A percentile compares a stretch with the other conserved stretches of the same genome.
Conservation (phyloP, 1,140 invertebrate genomes). For the Sesamia nonagrioides region DNA sequence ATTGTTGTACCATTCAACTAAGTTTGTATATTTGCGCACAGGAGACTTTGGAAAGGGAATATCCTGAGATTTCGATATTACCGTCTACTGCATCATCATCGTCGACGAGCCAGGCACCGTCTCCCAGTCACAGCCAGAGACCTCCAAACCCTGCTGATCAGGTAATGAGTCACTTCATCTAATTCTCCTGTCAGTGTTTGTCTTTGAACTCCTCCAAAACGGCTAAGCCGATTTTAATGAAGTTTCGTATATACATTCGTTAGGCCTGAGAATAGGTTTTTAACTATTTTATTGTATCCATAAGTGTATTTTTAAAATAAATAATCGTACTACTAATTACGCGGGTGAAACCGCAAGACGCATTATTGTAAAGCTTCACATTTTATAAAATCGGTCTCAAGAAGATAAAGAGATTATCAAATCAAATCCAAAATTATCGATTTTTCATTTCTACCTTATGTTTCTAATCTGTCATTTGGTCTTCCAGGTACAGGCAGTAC, state of each 20-base stretch:
- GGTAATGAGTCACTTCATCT: conserved; percentile 58
- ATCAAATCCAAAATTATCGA: background rate
- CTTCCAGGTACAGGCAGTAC: conserved; percentile 83
- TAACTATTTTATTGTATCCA: no score
- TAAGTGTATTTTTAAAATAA: no score
- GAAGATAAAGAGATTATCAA: no score
- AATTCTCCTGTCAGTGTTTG: no score
- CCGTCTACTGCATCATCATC: conserved; percentile 84
- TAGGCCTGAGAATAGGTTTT: no score
- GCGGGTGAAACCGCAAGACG: no score
- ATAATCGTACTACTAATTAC: no score
- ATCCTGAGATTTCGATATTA: conserved; percentile 86
- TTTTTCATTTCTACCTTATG: background rate
- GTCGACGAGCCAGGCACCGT: conserved; percentile 73
- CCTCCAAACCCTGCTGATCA: conserved; percentile 82
- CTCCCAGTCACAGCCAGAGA: conserved; percentile 76
- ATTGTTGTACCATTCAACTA: conserved; percentile 21
- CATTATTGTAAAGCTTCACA: no score
- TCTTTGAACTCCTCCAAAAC: no score
- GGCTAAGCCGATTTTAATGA: no score
- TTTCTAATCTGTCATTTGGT: conserved; percentile 17
- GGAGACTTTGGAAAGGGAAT: conserved; percentile 87
- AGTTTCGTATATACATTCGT: no score
- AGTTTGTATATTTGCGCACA: conserved; percentile 60
- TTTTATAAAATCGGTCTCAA: no score